Evolutionary conservation across 2,888 invertebrate genomes (phyloP).

Genomic region (Polymixis lichenea): DNA sequence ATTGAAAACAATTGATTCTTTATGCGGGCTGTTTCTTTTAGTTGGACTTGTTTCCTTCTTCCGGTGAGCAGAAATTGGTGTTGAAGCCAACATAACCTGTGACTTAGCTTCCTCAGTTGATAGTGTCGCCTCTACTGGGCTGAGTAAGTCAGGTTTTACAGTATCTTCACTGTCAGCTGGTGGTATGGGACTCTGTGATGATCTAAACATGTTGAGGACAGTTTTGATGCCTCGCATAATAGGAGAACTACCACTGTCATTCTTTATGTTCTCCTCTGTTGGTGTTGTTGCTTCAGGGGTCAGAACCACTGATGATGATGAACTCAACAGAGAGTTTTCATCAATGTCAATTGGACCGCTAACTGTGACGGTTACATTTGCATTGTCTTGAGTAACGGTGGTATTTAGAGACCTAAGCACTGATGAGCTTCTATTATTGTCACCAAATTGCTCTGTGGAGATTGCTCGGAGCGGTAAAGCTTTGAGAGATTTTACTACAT

Average conservation of each 20-base stretch:
- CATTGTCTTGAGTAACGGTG: slow-evolving; percentile 62
- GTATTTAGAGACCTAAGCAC: slow-evolving; percentile 74
- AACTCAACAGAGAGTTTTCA: slow-evolving; percentile 81
- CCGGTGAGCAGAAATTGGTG: slow-evolving; percentile 77
- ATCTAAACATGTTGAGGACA: slow-evolving; percentile 85
- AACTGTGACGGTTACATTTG: slow-evolving; percentile 76
- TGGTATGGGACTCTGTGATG: slow-evolving; percentile 86
- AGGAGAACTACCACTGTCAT: slow-evolving; percentile 80
- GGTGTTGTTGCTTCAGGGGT: slow-evolving; percentile 87
- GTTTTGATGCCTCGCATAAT: slow-evolving; percentile 86
- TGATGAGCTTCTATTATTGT: slow-evolving; percentile 73
- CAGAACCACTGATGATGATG: slow-evolving; percentile 79
- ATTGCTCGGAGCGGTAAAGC: slow-evolving; percentile 79
- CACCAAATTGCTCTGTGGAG: slow-evolving; percentile 72
- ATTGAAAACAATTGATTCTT: slow-evolving; percentile 84
- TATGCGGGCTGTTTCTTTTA: slow-evolving; percentile 81
- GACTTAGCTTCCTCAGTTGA: slow-evolving; percentile 51
- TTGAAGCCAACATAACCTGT: slow-evolving; percentile 75
- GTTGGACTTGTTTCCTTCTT: slow-evolving; percentile 73
- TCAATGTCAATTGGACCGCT: slow-evolving; percentile 74
- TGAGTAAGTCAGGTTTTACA: slow-evolving; percentile 53
- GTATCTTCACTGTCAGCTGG: slow-evolving; percentile 67
- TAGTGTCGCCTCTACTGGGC: slow-evolving; percentile 45
- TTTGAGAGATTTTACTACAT: slow-evolving; percentile 75
- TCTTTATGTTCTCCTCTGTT: slow-evolving; percentile 80